Percentiles rank a stretch among this genome's conserved stretches.
These are phyloP conservation scores for Caloenas nicobarica DNA, from an alignment of 2,113 vertebrate genomes.

Conservation along the genomic window DNA sequence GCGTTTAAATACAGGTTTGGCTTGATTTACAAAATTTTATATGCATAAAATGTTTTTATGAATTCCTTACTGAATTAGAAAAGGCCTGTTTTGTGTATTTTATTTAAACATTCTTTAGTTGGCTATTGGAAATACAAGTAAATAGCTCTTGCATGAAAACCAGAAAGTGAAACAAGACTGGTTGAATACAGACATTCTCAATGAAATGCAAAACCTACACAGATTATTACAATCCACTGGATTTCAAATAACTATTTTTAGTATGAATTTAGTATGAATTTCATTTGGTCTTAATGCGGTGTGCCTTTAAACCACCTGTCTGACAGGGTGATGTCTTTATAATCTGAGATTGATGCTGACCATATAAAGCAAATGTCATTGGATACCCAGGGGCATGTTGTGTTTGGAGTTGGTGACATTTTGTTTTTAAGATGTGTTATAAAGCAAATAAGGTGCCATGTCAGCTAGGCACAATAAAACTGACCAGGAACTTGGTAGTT, in stretches of 20 bases:
- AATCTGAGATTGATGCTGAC: neutral
- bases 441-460: neutral
- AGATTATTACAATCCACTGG: neutral
- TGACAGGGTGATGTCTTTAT: neutral
- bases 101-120: constrained; percentile 8
- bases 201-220: neutral
- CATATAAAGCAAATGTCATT: neutral
- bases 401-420: neutral
- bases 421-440: neutral
- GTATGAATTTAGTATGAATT: neutral
- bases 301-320: constrained; percentile 57
- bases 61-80: constrained; percentile 30
- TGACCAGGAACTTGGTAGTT: neutral
- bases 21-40: constrained; percentile 34
- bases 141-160: constrained; percentile 28
- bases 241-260: constrained; percentile 28
- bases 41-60: constrained; percentile 14
- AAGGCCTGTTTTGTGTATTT: constrained; percentile 12
- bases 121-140: neutral
- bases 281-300: neutral
- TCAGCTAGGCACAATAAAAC: neutral
- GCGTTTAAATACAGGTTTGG: constrained; percentile 38
- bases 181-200: constrained; percentile 8
- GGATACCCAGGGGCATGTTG: neutral
- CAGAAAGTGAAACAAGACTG: constrained; percentile 12